Evolutionary conservation across 1,140 invertebrate species (phyloP), one percentile per base, ranked within the genome.

Genomic region (Cydia splendana): DNA sequence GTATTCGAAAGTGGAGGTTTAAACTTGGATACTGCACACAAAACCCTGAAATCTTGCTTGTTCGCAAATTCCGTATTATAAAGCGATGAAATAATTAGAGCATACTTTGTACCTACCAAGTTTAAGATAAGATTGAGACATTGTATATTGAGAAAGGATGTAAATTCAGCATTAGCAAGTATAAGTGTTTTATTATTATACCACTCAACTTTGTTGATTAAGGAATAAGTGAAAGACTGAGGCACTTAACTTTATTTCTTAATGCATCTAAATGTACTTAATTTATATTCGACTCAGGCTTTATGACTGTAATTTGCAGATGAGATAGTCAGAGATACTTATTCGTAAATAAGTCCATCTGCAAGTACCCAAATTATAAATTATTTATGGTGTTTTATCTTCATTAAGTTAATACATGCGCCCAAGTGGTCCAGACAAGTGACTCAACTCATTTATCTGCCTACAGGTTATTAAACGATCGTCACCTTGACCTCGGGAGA

Each of bases 111-210:
- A 71, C 67, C n/a, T 71, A 45, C 67, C n/a, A 9, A 71, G n/a
- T 71, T 38, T 18, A 42, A 67, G 28, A 67, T 67, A 71, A 67
- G 28, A 65, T 65, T 65, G 15, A 38, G 30, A 71, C 67, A 71
- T 71, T 71, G 67, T 71, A 38, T 71, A 38, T 71, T 71, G 67
- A 34, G 18, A 71, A 71, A 38, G 67, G 67, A 71, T 71, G 30
- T 71, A 71, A 71, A 71, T 71, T 42, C n/a, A 38, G 38, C 30
- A 71, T 71, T 38, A 71, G 67, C 67, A 71, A 71, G 67, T 71
- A 38, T 71, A 71, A 71, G 34, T 71, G 67, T 38, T 71, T 71
- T 71, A 71, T 67, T 62, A 62, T 12, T 62, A 67, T 42, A 18
- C 30, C 38, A 71, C 67, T 71, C 65, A 30, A 18, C 28, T 30